A percentile compares a stretch with the other conserved stretches of the same genome.
phyloP scores from a whole-genome alignment of 2,888 invertebrate species.

The Agriopis marginaria region DNA sequence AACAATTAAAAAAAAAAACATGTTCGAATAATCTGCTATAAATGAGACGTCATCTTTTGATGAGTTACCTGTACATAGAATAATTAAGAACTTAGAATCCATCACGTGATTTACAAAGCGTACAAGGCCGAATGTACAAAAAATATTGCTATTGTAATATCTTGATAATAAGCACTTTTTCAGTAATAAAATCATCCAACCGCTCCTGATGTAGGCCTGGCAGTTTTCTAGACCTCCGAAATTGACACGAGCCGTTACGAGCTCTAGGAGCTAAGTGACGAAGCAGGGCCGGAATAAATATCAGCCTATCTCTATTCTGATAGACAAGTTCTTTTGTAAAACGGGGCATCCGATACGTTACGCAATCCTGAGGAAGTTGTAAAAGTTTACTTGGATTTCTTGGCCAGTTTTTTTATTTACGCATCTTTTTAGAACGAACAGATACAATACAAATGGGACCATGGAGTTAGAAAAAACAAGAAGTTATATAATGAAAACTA shows the following conservation, averaged over 20 bases:
- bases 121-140: no score
- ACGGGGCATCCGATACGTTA: slow-evolving; percentile 13
- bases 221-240: slow-evolving; percentile 36
- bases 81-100: no score
- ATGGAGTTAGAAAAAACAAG: neutral
- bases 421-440: neutral
- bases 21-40: no score
- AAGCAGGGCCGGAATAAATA: slow-evolving; percentile 40
- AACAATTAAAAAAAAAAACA: no score
- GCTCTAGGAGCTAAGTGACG: slow-evolving; percentile 38
- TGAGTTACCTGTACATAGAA: no score
- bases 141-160: no score
- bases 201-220: slow-evolving; percentile 3
- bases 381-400: slow-evolving; percentile 7
- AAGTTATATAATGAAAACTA: neutral
- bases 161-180: neutral
- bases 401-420: neutral
- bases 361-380: slow-evolving; percentile 12
- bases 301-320: slow-evolving; percentile 36
- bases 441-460: neutral
- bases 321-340: slow-evolving; percentile 36
- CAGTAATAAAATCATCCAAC: slow-evolving; percentile 9
- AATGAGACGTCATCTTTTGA: no score
- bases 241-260: slow-evolving; percentile 38
- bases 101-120: no score